Evolutionary conservation across 1,140 invertebrate genomes (phyloP).

Genomic region (roundworm (Caenorhabditis elegans)): DNA sequence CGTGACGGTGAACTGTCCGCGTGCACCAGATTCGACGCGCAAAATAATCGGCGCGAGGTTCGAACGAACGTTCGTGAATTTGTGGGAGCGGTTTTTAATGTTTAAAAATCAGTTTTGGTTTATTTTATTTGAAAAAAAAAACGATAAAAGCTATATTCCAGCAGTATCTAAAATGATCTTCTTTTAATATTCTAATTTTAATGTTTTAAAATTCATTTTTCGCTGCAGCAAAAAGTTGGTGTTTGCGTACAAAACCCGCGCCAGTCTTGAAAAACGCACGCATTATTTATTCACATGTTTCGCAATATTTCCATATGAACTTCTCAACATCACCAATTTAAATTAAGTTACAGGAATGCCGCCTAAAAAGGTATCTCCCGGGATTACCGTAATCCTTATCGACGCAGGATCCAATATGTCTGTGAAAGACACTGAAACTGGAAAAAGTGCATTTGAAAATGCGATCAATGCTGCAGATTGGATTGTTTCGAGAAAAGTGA

Average conservation of each 20-base stretch:
- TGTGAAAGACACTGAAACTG: not conserved
- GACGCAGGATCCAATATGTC: not conserved
- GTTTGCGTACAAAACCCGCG: not conserved
- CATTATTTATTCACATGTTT: not conserved
- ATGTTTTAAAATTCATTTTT: too few species aligned
- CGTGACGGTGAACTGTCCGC: not conserved
- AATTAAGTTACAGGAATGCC: not conserved
- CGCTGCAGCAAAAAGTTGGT: not conserved
- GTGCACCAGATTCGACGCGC: not conserved
- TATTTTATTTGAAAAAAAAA: too few species aligned
- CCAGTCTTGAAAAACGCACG: not conserved
- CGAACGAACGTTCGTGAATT: too few species aligned
- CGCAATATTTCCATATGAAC: not conserved
- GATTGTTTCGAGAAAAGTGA: not conserved
- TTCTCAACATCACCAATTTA: too few species aligned
- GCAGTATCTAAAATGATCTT: too few species aligned
- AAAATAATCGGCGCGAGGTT: not conserved
- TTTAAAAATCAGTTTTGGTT: too few species aligned
- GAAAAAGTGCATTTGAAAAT: not conserved
- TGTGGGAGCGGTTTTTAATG: too few species aligned
- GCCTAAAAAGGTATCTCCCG: not conserved
- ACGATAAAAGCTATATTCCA: too few species aligned
- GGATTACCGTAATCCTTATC: not conserved
- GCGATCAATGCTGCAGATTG: not conserved
- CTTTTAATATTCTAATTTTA: too few species aligned